Percentiles rank a stretch among this genome's conserved stretches.
Conservation (phyloP, 2,797 vertebrate genomes). For the Cryptoblepharus egeriae region DNA sequence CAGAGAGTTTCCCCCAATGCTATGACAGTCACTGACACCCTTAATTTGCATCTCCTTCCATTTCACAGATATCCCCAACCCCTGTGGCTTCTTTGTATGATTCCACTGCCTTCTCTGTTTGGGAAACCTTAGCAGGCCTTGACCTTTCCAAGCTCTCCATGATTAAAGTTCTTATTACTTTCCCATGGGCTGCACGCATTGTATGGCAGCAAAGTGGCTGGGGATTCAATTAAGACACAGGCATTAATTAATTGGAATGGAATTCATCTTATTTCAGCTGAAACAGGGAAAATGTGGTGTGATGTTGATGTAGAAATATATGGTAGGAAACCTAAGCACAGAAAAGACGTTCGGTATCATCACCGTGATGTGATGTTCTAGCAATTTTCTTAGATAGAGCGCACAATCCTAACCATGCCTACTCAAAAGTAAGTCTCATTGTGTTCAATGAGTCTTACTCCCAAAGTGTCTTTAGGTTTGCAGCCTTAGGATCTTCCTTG, state of each 20-base stretch:
- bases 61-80: slow-evolving; percentile 38
- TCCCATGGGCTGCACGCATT: slow-evolving; percentile 72
- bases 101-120: slow-evolving; percentile 62
- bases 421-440: no score
- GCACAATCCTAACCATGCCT: no score
- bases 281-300: background rate
- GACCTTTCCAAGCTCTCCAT: slow-evolving; percentile 74
- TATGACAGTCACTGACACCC: slow-evolving; percentile 13
- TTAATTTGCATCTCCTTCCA: slow-evolving; percentile 46
- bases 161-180: slow-evolving; percentile 79
- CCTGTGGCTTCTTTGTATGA: slow-evolving; percentile 36
- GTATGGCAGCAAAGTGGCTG: slow-evolving; percentile 60
- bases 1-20: slow-evolving; percentile 22
- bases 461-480: no score
- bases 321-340: slow-evolving; percentile 41
- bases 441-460: no score
- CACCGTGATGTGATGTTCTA: background rate
- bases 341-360: slow-evolving; percentile 26
- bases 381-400: no score
- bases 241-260: slow-evolving; percentile 74
- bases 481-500: no score
- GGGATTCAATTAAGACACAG: slow-evolving; percentile 75
- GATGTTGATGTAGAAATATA: slow-evolving; percentile 56
- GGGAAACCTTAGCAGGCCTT: slow-evolving; percentile 68
- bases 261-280: slow-evolving; percentile 64